These are phyloP conservation scores for Hydriomena furcata DNA, from an alignment of 2,888 invertebrate species.

Conservation along the genomic window DNA sequence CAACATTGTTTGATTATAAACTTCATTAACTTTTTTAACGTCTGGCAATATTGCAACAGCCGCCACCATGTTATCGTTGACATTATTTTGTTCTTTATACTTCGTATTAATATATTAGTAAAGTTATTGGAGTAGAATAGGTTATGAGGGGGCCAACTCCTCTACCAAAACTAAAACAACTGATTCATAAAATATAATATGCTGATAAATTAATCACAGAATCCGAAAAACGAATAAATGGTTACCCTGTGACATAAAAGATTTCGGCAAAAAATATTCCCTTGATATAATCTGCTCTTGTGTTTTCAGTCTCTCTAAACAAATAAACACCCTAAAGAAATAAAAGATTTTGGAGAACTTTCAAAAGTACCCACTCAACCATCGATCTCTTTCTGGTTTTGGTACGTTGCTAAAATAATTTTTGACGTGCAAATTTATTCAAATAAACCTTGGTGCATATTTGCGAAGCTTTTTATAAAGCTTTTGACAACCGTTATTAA, in stretches of 20 bases:
- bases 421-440: constrained; percentile 7
- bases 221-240: constrained; percentile 23
- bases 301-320: constrained; percentile 22
- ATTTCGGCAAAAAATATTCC: constrained; percentile 17
- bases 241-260: constrained; percentile 12
- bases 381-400: constrained; percentile 11
- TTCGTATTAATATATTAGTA: constrained; percentile 27
- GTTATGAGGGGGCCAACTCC: constrained; percentile 37
- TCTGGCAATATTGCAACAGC: not conserved
- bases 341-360: constrained; percentile 17
- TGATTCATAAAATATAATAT: constrained; percentile 50
- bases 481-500: constrained; percentile 13
- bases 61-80: not conserved
- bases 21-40: not conserved
- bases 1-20: too few relatives aligned
- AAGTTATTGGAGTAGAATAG: constrained; percentile 37
- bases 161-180: constrained; percentile 45
- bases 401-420: constrained; percentile 19
- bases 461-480: constrained; percentile 10
- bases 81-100: constrained; percentile 1
- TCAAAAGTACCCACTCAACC: constrained; percentile 12
- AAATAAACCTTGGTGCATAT: constrained; percentile 12
- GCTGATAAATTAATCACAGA: constrained; percentile 40
- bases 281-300: constrained; percentile 21
- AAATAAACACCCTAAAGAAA: constrained; percentile 19